A percentile compares a stretch with the other conserved stretches of the same genome.
Conservation (phyloP, 2,797 vertebrate species). For the Anolis apletophallus region DNA sequence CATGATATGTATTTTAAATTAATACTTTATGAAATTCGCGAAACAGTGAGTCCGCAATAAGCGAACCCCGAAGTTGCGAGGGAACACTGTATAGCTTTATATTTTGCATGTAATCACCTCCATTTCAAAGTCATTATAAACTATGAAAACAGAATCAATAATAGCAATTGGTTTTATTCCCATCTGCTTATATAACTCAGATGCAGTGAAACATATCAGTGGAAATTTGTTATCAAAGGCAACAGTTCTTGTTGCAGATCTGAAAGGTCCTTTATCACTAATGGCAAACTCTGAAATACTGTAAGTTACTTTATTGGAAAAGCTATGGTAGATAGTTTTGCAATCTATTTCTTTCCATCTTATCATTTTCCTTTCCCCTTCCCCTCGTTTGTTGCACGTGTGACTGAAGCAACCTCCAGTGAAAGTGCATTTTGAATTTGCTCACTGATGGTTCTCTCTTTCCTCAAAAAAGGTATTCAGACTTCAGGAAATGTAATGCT, state of each 20-base stretch:
- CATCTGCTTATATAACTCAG: not conserved
- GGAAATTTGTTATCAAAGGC: not conserved
- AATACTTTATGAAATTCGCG: too few relatives aligned
- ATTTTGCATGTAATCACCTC: too few relatives aligned
- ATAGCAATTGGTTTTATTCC: not conserved
- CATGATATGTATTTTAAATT: too few relatives aligned
- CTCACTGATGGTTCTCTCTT: not conserved
- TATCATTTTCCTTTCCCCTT: not conserved
- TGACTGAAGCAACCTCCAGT: not conserved
- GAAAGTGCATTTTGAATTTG: not conserved
- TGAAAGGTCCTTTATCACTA: not conserved
- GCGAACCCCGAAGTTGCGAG: too few relatives aligned
- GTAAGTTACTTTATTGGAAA: not conserved
- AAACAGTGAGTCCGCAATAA: too few relatives aligned
- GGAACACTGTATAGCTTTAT: too few relatives aligned
- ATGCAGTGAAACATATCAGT: not conserved
- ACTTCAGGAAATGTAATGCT: not conserved
- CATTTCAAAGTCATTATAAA: conserved; percentile 2
- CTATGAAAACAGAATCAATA: not conserved
- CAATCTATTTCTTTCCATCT: not conserved
- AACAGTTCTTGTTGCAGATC: not conserved
- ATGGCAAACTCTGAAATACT: not conserved
- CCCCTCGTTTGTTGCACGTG: not conserved
- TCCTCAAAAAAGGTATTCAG: not conserved
- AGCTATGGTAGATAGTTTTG: not conserved